Percentiles rank a stretch among this genome's conserved stretches.
phyloP scores from a whole-genome alignment of 2,888 invertebrate genomes.

The Oxyteleia sp. region DNA sequence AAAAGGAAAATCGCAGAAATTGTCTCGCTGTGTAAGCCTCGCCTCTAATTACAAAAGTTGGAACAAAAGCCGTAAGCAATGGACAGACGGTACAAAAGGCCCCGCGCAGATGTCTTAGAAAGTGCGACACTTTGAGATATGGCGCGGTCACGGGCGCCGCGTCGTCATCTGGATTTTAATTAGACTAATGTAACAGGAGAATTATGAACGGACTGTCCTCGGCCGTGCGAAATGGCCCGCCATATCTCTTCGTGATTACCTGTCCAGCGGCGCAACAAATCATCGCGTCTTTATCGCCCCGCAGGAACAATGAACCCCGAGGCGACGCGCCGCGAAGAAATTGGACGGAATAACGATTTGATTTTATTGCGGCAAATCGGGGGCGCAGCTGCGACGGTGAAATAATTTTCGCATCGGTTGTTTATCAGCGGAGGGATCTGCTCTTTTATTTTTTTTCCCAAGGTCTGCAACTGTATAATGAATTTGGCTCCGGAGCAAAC shows the following conservation, averaged over 20 bases:
- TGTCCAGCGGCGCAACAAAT: constrained; percentile 64
- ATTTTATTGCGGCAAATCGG: constrained; percentile 44
- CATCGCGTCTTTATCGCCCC: constrained; percentile 63
- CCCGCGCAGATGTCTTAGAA: constrained; percentile 57
- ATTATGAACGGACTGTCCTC: constrained; percentile 71
- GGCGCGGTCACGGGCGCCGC: constrained; percentile 75
- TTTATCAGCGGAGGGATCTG: constrained; percentile 29
- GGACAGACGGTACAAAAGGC: constrained; percentile 24
- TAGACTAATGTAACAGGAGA: constrained; percentile 80
- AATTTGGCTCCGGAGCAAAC: constrained; percentile 53
- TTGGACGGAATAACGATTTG: constrained; percentile 58
- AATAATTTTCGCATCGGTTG: constrained; percentile 51
- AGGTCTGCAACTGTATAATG: constrained; percentile 55
- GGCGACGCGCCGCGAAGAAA: constrained; percentile 41
- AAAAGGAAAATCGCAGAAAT: too few species aligned
- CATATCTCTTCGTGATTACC: constrained; percentile 71
- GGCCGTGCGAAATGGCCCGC: constrained; percentile 60
- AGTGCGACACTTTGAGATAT: constrained; percentile 76
- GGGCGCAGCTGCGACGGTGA: constrained; percentile 47
- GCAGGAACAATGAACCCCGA: constrained; percentile 49
- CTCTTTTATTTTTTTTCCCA: too few species aligned
- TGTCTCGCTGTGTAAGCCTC: not conserved
- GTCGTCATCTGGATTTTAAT: constrained; percentile 79
- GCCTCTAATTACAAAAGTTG: constrained; percentile 41
- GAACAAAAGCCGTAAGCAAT: constrained; percentile 57